These are phyloP conservation scores for Eucidaris tribuloides DNA, from an alignment of 35 echinoderm and acorn worm genomes.

Conservation along the genomic window DNA sequence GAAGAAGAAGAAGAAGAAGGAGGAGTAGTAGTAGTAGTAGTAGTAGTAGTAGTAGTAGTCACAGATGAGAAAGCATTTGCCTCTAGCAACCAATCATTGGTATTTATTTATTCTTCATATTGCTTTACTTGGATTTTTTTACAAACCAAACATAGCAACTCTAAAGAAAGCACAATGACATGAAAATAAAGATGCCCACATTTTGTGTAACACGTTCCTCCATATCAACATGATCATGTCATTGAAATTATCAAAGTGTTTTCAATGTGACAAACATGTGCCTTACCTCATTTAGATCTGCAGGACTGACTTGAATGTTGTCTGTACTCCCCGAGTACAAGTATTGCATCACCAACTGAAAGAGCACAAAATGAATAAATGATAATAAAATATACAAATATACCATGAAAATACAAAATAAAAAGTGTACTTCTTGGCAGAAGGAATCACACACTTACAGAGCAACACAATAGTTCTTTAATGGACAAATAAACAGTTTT, in stretches of 20 bases:
- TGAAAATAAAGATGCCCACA: not conserved
- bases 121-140: no score
- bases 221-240: not conserved
- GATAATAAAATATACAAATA: not conserved
- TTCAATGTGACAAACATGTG: not conserved
- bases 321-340: conserved; percentile 87
- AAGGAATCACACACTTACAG: not conserved
- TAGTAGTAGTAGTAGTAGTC: no score
- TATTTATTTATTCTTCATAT: no score
- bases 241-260: not conserved
- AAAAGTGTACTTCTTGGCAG: not conserved
- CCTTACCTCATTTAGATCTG: conserved; percentile 82
- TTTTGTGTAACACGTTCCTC: not conserved
- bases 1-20: no score
- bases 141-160: no score
- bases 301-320: conserved; percentile 47
- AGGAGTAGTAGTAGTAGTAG: no score
- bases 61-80: no score
- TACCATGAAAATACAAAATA: not conserved
- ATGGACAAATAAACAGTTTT: not conserved
- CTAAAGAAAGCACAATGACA: no score
- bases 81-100: no score
- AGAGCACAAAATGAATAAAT: not conserved
- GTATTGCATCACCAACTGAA: conserved; percentile 92
- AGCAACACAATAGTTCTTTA: not conserved